Base-by-base conservation (phyloP, 2,797 vertebrate species). In the Petrocephalus sullivani region DNA sequence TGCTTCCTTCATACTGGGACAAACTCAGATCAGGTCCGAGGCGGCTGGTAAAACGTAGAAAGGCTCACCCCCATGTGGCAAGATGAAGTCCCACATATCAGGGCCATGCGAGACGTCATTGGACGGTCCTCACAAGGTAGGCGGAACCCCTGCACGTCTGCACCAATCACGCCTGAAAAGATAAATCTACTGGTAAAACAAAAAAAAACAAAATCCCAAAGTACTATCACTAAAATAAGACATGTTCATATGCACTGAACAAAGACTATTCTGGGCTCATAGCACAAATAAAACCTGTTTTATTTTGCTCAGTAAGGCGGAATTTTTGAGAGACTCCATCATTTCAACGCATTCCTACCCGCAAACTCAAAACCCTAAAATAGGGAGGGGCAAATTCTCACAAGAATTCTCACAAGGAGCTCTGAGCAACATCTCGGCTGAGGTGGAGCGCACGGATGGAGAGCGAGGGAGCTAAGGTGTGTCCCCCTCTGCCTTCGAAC, bases 1-100 rank as follows among this genome's bases (percentile, higher is more conserved):
- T 7, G 5, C 33, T n/a, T 19, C 41, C 19, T 21, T 23, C 16
- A 21, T 49, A 23, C 7, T 2, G 6, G 49, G 7, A 49, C 46
- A 82, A 19, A 82, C 78, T 58, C 23, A 75, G 71, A 75, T 58
- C 19, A 21, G 19, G 33, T 41, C 56, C 61, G 57, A 86, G 19
- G 91, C 61, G 95, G 94, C 93, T 92, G 90, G 1, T 75, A 37
- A 9, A 75, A 75, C 37, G 12, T 49, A 51, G 7, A 83, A 67
- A 10, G 90, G 94, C 97, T 95, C 93, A 99, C 98, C 91, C 95
- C 98, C 98, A 99, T 98, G 95, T 99, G 98, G 94, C 98, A 99
- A 0, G 98, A 97, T 37, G 98, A 99, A 7, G 98, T 99, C 91
- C 98, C 98, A 90, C 98, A 99, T 94, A 99, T 98, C 94, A 99